Percentiles rank a stretch among this genome's conserved stretches.
These are phyloP conservation scores for Lithobates pipiens DNA, from an alignment of 2,797 vertebrate species.

Conservation along the genomic window DNA sequence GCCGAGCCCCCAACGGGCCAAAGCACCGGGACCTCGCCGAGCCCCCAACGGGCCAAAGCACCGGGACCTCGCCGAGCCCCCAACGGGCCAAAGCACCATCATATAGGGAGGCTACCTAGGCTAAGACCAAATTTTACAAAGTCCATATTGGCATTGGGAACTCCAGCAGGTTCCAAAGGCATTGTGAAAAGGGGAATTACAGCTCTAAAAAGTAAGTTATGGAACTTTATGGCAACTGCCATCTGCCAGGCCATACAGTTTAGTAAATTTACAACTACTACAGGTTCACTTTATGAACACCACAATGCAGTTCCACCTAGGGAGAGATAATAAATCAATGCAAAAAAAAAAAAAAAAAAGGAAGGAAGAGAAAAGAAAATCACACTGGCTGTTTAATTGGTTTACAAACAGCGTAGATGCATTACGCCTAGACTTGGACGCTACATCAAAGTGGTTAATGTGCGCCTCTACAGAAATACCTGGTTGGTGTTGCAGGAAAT, in stretches of 20 bases:
- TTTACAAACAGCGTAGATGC: background rate
- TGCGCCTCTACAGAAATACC: conserved; percentile 38
- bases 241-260: background rate
- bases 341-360: background rate
- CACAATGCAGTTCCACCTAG: background rate
- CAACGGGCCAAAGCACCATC: no score
- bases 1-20: no score
- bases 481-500: conserved; percentile 41
- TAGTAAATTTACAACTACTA: background rate
- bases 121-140: no score
- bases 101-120: no score
- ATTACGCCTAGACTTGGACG: conserved; percentile 1
- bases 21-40: no score
- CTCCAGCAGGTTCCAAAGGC: no score
- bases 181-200: no score
- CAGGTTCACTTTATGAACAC: background rate
- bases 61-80: no score
- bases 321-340: background rate
- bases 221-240: background rate
- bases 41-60: no score
- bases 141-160: no score
- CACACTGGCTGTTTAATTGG: background rate
- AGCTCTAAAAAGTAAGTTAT: background rate
- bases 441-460: conserved; percentile 44
- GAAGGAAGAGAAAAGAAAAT: no score